Base-by-base conservation (phyloP, 2,888 invertebrate genomes). In the Cataglyphis rosenhaueri region DNA sequence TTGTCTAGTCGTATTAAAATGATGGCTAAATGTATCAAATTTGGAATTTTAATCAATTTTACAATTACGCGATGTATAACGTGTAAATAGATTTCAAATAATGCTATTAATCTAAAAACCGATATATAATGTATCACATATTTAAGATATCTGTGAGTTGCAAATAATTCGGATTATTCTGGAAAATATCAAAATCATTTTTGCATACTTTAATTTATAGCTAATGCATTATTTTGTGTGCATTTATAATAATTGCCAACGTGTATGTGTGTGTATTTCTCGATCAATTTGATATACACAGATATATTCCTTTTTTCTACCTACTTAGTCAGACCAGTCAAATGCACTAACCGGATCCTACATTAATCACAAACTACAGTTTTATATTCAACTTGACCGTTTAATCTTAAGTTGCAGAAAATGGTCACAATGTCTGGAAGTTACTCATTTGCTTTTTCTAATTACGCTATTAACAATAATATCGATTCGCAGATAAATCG, bases 21-120 rank as follows among this genome's bases (percentile, higher is more conserved):
- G n/a, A 70, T 64, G 73, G 65, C 83, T 83, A 84, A 68, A 68
- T 55, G 29, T 68, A n/a, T 18, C 32, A 12, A 57, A 41, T 8
- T 57, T 32, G 2, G 1, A 21, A 6, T 5, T 52, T 68, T 3
- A 38, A 32, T 41, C 4, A 78, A 38, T 57, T 4, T 38, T 41
- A 15, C 12, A 25, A 71, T 57, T 25, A 25, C 2, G 0, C 18
- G n/a, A 75, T n/a, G 8, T n/a, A 25, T 75, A 5, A 35, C 12
- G 52, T 10, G 25, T 0, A 65, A 64, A 75, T n/a, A 32, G 9
- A 29, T 74, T 62, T 64, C 25, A 18, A 48, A 48, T 48, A 62
- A 62, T 21, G 10, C 32, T 18, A 62, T 35, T 62, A 62, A 21
- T 18, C 12, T 9, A 3, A 61, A 29, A 62, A 48, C 0, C 32